phyloP scores from a whole-genome alignment of 2,113 vertebrate species.

The Haemorhous mexicanus region DNA sequence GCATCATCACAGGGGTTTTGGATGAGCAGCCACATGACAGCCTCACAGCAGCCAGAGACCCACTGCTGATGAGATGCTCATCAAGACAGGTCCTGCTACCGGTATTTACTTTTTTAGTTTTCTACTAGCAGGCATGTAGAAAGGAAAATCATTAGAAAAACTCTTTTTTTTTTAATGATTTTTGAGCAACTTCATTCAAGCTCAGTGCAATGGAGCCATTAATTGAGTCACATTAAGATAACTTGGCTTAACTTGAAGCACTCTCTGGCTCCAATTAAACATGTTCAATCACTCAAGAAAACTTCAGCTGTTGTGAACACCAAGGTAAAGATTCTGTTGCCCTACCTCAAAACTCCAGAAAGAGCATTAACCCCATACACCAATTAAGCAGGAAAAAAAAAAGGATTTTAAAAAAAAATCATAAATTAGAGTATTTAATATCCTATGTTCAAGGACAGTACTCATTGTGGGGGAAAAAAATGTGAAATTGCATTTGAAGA shows the following conservation, averaged over 20 bases:
- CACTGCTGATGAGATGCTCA: not conserved
- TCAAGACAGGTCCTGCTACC: not conserved
- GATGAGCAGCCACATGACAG: not conserved
- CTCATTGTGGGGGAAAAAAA: not conserved
- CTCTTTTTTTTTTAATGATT: not conserved
- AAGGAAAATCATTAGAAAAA: not conserved
- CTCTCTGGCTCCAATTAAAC: not conserved
- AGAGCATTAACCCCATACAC: not conserved
- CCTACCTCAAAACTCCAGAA: not conserved
- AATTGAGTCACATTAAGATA: not conserved
- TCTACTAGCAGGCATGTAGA: not conserved
- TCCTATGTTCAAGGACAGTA: not conserved
- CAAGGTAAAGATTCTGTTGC: not conserved
- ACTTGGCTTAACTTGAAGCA: not conserved
- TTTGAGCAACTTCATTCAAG: not conserved
- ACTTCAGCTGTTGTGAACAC: not conserved
- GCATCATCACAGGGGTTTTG: not conserved
- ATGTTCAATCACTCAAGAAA: not conserved
- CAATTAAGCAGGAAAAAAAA: not conserved
- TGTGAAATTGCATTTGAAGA: not conserved
- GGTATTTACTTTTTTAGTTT: not conserved
- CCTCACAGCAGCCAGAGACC: not conserved
- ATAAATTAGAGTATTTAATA: not conserved
- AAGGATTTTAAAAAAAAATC: fast-evolving
- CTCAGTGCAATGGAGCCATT: not conserved